Percentiles rank a stretch among this genome's conserved stretches.
Conservation (phyloP, 2,888 invertebrate genomes). For the Trichogramma dendrolimi region DNA sequence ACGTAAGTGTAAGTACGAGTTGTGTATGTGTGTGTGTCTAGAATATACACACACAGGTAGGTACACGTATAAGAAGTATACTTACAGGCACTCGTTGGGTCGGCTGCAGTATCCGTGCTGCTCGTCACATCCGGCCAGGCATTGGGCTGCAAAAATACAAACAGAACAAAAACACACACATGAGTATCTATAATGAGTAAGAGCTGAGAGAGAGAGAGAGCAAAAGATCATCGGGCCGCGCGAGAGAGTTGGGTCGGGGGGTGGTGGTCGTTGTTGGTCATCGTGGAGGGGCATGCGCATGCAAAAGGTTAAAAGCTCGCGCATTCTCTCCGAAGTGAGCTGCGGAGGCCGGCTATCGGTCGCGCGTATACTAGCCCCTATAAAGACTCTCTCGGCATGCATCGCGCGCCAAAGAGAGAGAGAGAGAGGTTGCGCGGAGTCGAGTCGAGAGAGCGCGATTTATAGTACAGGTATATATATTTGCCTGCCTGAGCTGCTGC, state of each 20-base stretch:
- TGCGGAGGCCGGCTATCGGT: too few species aligned
- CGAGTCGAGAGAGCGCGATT: background rate
- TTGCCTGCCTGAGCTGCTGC: conserved; percentile 4
- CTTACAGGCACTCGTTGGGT: conserved; percentile 96
- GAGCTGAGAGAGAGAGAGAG: background rate
- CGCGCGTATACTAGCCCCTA: too few species aligned
- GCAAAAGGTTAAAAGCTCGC: conserved; percentile 20
- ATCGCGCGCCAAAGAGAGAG: conserved; percentile 1
- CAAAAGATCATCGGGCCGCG: too few species aligned
- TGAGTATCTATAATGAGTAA: conserved; percentile 18
- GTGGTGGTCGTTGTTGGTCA: background rate
- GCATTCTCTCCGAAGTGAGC: background rate
- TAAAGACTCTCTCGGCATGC: too few species aligned
- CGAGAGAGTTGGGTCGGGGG: too few species aligned
- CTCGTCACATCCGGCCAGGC: conserved; percentile 86
- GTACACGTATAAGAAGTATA: conserved; percentile 48
- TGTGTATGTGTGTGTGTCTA: background rate
- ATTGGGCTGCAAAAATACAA: conserved; percentile 76
- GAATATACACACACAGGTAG: conserved; percentile 1
- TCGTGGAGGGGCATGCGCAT: background rate
- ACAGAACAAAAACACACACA: conserved; percentile 49
- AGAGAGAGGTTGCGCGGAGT: conserved; percentile 13
- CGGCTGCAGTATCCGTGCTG: conserved; percentile 86
- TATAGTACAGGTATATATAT: conserved; percentile 1
- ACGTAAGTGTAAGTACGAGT: background rate